Percentiles rank a stretch among this genome's conserved stretches.
Evolutionary conservation across 2,888 invertebrate species (phyloP).

Genomic region (Lasioglossum morio): DNA sequence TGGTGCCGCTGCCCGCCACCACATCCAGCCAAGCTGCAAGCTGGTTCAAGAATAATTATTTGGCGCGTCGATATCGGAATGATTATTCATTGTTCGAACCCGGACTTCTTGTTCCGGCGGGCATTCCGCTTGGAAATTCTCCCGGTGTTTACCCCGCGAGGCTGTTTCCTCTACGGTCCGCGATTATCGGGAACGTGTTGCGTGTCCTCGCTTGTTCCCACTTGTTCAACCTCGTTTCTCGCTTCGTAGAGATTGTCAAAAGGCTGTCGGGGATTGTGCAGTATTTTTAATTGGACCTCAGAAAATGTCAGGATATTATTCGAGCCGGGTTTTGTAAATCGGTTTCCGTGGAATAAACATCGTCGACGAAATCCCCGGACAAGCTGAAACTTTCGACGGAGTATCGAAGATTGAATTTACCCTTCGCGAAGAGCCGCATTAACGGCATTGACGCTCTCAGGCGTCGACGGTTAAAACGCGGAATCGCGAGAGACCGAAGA

Average conservation of each 20-base stretch:
- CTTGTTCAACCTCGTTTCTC: not conserved
- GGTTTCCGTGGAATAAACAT: not conserved
- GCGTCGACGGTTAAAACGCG: not conserved
- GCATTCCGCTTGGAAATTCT: not conserved
- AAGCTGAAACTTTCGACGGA: not conserved
- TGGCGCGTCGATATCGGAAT: not conserved
- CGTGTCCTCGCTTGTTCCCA: not conserved
- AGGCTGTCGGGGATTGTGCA: not conserved
- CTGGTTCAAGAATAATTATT: constrained; percentile 5
- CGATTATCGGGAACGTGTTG: not conserved
- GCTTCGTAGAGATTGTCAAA: not conserved
- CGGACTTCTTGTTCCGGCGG: not conserved
- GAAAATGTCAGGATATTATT: not conserved
- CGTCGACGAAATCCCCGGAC: not conserved
- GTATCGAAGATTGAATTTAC: constrained; percentile 1
- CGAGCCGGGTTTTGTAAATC: not conserved
- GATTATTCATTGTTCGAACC: not conserved
- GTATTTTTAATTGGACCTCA: not conserved
- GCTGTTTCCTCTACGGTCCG: not conserved
- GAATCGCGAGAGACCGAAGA: not conserved
- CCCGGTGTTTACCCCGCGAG: not conserved
- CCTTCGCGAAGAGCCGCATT: not conserved
- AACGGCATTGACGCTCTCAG: not conserved
- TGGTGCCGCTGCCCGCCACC: not conserved
- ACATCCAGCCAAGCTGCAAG: not conserved